These are phyloP conservation scores for Acanthosepion lycidas DNA, from an alignment of 2,888 invertebrate species.

Conservation along the genomic window DNA sequence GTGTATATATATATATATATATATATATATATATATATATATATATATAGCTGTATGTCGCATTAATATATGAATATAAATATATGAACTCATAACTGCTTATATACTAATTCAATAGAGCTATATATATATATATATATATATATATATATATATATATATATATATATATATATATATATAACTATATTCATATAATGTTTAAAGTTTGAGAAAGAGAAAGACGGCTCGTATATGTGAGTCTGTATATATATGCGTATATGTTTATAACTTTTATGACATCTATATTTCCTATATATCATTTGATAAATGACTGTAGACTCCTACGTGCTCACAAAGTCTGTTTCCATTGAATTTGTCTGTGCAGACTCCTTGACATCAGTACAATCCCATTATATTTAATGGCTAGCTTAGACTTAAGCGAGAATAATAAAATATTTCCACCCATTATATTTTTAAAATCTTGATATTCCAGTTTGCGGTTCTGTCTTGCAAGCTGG, in stretches of 20 bases:
- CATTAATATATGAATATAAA: background rate
- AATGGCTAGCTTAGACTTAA: background rate
- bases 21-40: background rate
- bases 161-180: constrained; percentile 6
- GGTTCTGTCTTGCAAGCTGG: background rate
- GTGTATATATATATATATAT: background rate
- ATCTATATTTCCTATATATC: background rate
- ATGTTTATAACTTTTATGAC: background rate
- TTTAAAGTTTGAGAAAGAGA: background rate
- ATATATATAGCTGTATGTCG: background rate
- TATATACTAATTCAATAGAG: background rate
- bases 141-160: constrained; percentile 6
- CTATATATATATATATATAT: constrained; percentile 2
- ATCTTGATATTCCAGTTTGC: no score
- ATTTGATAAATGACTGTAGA: background rate
- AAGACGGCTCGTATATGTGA: background rate
- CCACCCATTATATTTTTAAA: background rate
- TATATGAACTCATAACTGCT: background rate
- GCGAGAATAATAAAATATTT: constrained; percentile 16
- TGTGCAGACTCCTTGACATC: background rate
- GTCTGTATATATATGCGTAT: background rate
- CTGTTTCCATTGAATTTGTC: background rate
- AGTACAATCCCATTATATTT: background rate
- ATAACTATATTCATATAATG: background rate
- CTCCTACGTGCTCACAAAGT: background rate